These are phyloP conservation scores for Phaenicophaeus curvirostris DNA, from an alignment of 2,797 vertebrate genomes.

Conservation along the genomic window DNA sequence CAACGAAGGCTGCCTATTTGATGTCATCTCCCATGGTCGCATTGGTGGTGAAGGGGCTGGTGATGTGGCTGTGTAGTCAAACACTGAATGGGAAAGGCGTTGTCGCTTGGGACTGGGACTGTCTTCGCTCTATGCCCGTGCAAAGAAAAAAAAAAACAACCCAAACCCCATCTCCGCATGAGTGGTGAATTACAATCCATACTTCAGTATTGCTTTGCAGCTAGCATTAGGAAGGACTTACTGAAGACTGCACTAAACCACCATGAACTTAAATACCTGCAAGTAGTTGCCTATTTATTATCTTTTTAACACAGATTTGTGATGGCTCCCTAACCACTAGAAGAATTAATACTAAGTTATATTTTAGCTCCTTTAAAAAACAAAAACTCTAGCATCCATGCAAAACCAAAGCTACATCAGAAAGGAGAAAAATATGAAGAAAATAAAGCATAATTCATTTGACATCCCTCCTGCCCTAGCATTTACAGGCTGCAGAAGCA, in stretches of 20 bases:
- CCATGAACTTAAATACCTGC: not conserved
- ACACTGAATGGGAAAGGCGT: constrained; percentile 91
- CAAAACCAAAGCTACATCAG: not conserved
- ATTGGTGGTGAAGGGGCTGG: constrained; percentile 94
- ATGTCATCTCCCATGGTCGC: constrained; percentile 95
- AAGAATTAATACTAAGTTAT: not conserved
- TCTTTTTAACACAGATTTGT: not conserved
- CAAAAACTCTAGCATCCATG: not conserved
- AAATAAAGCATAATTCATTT: not conserved
- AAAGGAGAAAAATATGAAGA: not conserved
- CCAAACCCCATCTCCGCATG: not conserved
- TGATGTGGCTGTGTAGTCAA: constrained; percentile 88
- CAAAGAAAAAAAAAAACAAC: constrained; percentile 49
- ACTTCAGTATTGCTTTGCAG: not conserved
- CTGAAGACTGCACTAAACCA: not conserved
- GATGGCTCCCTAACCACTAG: not conserved
- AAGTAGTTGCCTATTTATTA: not conserved
- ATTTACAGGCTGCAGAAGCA: not conserved
- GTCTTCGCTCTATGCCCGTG: constrained; percentile 86
- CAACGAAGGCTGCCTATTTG: constrained; percentile 88
- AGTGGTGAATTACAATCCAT: not conserved
- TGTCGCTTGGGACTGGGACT: constrained; percentile 96
- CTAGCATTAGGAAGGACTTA: not conserved
- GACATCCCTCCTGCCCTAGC: not conserved
- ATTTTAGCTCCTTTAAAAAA: not conserved